Evolutionary conservation across 2,113 vertebrate genomes (phyloP).

Genomic region (Cheirogaleus medius): DNA sequence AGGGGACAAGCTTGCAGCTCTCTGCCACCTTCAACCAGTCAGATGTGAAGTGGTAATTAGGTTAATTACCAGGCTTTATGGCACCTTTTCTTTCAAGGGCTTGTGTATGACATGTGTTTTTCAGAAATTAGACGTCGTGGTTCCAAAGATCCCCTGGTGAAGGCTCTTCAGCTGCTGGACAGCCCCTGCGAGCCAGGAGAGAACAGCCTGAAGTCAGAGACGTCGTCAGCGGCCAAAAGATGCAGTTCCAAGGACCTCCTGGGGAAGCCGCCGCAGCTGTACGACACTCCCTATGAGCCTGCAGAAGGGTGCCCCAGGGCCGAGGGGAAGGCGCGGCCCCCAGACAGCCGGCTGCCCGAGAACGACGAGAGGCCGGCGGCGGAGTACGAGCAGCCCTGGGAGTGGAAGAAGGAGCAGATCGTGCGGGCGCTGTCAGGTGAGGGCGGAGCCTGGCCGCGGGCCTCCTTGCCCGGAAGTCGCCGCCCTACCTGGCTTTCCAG

Average conservation of each 20-base stretch:
- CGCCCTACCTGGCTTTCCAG: too few species aligned
- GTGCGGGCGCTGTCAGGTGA: constrained; percentile 91
- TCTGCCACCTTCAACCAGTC: background rate
- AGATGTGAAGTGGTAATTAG: too few species aligned
- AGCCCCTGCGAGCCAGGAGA: constrained; percentile 81
- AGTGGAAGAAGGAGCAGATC: constrained; percentile 93
- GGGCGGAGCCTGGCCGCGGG: background rate
- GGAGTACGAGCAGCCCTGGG: constrained; percentile 94
- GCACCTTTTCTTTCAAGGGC: background rate
- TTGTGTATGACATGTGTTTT: background rate
- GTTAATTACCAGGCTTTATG: accelerated
- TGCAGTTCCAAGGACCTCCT: constrained; percentile 75
- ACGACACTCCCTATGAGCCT: constrained; percentile 86
- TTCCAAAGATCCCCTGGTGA: constrained; percentile 94
- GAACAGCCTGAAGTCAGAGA: constrained; percentile 66
- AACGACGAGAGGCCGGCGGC: constrained; percentile 85
- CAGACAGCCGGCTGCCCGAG: constrained; percentile 82
- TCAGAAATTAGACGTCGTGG: constrained; percentile 93
- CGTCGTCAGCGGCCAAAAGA: constrained; percentile 25
- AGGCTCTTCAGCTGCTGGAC: constrained; percentile 90
- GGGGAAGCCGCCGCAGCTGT: constrained; percentile 84
- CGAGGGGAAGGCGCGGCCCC: constrained; percentile 55
- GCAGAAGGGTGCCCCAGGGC: constrained; percentile 43
- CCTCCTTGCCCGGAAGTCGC: too few species aligned
- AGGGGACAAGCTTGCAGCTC: background rate